Evolutionary conservation across 2,113 vertebrate genomes (phyloP), one percentile per base, ranked within the genome.

Genomic region (Aramus guarauna): DNA sequence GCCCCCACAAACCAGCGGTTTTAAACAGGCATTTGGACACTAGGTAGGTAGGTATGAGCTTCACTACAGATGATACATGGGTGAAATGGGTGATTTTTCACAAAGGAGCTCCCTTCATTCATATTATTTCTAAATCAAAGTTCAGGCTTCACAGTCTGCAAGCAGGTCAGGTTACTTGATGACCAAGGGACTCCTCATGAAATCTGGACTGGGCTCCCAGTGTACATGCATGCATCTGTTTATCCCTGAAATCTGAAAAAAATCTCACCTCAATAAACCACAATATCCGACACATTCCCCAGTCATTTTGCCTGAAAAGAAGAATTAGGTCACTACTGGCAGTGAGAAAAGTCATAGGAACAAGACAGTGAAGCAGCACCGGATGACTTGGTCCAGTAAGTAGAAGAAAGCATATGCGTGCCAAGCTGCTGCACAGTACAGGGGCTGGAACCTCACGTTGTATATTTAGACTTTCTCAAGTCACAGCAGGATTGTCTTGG

Each of bases 1-100:
- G 27, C 2, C 2, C 2, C 39, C 1, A 3, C 13, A 60, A 82
- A 27, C 3, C 1, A 4, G 9, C 18, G 27, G 18, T 6, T 69
- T 47, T 59, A 86, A 72, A 47, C 2, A 82, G 34, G 8, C 7
- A 17, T 37, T 45, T 60, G 58, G 76, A 29, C 0, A 5, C 41
- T 26, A 64, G 26, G 12, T 24, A 60, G 36, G 4, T 13, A 62
- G 34, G 60, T 19, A 27, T 4, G 16, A 68, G 3, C 30, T 60
- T 64, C 14, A 3, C 34, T 36, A 41, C 30, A 73, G 45, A 30
- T 58, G 37, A 13, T 9, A 43, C n/a, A n/a, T n/a, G n/a, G n/a
- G 9, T 12, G 24, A 15, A 62, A 77, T 11, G 32, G 26, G 20
- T 26, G 37, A 14, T 41, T 41, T 84, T 36, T 41, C 32, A 69